These are phyloP conservation scores for Yponomeuta sedellus DNA, from an alignment of 2,888 invertebrate species.

Conservation along the genomic window DNA sequence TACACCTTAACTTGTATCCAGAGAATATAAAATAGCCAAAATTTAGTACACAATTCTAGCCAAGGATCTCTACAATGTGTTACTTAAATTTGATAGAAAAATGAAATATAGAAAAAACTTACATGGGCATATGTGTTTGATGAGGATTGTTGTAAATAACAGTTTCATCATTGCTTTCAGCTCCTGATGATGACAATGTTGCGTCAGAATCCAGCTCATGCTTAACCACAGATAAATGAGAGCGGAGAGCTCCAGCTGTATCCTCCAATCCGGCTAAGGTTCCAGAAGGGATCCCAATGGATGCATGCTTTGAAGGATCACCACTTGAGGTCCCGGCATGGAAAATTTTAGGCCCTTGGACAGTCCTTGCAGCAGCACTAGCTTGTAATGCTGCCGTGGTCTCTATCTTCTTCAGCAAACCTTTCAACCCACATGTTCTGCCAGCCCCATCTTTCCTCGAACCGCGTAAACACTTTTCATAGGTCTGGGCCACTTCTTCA, in stretches of 20 bases:
- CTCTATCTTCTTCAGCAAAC: slow-evolving; percentile 61
- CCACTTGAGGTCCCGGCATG: slow-evolving; percentile 81
- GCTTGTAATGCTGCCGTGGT: slow-evolving; percentile 63
- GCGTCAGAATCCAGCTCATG: slow-evolving; percentile 92
- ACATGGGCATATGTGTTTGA: slow-evolving; percentile 87
- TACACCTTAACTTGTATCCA: too few species aligned
- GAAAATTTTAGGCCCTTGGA: slow-evolving; percentile 58
- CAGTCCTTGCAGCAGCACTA: slow-evolving; percentile 53
- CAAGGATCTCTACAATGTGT: too few species aligned
- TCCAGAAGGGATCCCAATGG: slow-evolving; percentile 75
- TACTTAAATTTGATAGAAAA: too few species aligned
- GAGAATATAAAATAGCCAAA: too few species aligned
- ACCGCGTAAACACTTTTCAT: slow-evolving; percentile 84
- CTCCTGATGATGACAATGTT: slow-evolving; percentile 95
- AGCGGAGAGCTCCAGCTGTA: slow-evolving; percentile 83
- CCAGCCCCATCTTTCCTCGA: slow-evolving; percentile 77
- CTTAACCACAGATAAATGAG: slow-evolving; percentile 85
- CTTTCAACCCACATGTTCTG: slow-evolving; percentile 60
- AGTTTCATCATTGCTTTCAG: slow-evolving; percentile 95
- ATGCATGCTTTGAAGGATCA: slow-evolving; percentile 84
- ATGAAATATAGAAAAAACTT: slow-evolving; percentile 49
- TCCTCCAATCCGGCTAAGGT: slow-evolving; percentile 82
- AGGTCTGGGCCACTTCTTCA: slow-evolving; percentile 80
- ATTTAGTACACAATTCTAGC: too few species aligned
- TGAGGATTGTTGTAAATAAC: slow-evolving; percentile 85